Evolutionary conservation across 2,113 vertebrate species (phyloP), one percentile per base, ranked within the genome.

Genomic region (Sebastes schlegelii): DNA sequence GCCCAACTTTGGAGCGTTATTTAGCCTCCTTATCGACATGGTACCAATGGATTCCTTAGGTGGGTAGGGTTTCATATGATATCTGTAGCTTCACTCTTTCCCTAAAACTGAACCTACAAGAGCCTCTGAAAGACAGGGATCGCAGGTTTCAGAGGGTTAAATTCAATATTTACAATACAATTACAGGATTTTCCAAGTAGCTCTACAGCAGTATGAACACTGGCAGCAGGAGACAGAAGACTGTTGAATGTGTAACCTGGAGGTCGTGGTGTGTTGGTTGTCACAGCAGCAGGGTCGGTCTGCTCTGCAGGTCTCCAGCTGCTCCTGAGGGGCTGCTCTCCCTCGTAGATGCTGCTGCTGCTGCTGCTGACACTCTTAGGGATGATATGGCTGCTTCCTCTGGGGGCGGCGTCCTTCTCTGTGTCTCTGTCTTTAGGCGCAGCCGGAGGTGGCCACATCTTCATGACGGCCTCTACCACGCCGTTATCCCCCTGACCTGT

Each of bases 371-470:
- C 63, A 75, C 40, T 74, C 60, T 69, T 66, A 4, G 57, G 55
- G 60, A 12, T 0, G 1, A 13, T 34, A 0, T 78, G 74, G 76
- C 71, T 48, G 16, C 64, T 57, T 13, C 21, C 58, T 60, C 78
- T 85, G 60, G n/a, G 58, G 2, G 17, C 6, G 1, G 13, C n/a
- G 0, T 93, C 86, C 13, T 26, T 85, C 6, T 88, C 81, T 2
- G 68, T 45, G 8, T 79, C 86, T 57, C 61, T 60, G 45, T 94
- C 91, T 69, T 89, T 83, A 1, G 93, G 95, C 17, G 48, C 21
- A 17, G 94, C 89, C 8, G 95, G 95, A 48, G 95, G 95, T 0
- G 95, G 95, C 95, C 95, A 96, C 95, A 94, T 94, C 90, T 94
- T 95, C 94, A 96, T 87, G 40, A 94, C 90, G 0, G 89, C 87